A percentile compares a stretch with the other conserved stretches of the same genome.
These are phyloP conservation scores for Chloroclysta siterata DNA, from an alignment of 2,888 invertebrate genomes.

Conservation along the genomic window DNA sequence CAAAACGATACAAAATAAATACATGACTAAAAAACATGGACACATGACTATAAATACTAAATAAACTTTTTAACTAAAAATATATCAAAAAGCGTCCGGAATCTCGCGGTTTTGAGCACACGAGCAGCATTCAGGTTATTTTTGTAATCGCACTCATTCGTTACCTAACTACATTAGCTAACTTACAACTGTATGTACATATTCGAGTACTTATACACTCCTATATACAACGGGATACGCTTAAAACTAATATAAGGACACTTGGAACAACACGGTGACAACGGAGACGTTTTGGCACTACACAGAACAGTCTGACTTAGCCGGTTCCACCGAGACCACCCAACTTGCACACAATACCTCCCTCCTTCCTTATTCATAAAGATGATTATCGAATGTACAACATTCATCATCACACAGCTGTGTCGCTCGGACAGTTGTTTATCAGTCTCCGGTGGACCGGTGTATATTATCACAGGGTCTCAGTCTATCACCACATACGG, in stretches of 20 bases:
- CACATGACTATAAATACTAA: conserved; percentile 47
- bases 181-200: conserved; percentile 60
- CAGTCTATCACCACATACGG: conserved; percentile 98
- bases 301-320: conserved; percentile 40
- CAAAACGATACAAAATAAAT: conserved; percentile 59
- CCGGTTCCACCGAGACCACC: conserved; percentile 23
- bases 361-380: background rate
- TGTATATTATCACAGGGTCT: conserved; percentile 51
- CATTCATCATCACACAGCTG: conserved; percentile 4
- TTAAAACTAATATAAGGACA: conserved; percentile 78
- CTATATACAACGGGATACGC: conserved; percentile 56
- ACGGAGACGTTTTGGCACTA: conserved; percentile 52
- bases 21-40: conserved; percentile 60
- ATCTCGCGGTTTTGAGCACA: conserved; percentile 26
- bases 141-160: conserved; percentile 32
- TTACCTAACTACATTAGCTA: conserved; percentile 57
- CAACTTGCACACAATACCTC: background rate
- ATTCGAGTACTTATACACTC: conserved; percentile 59
- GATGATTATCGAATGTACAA: conserved; percentile 1
- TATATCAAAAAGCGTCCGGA: conserved; percentile 40
- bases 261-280: conserved; percentile 63
- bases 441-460: conserved; percentile 21
- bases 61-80: conserved; percentile 43
- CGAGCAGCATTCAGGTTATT: conserved; percentile 15
- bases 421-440: conserved; percentile 12